Percentiles rank a stretch among this genome's conserved stretches.
phyloP scores from a whole-genome alignment of 2,797 vertebrate species.

The Setipinna tenuifilis region DNA sequence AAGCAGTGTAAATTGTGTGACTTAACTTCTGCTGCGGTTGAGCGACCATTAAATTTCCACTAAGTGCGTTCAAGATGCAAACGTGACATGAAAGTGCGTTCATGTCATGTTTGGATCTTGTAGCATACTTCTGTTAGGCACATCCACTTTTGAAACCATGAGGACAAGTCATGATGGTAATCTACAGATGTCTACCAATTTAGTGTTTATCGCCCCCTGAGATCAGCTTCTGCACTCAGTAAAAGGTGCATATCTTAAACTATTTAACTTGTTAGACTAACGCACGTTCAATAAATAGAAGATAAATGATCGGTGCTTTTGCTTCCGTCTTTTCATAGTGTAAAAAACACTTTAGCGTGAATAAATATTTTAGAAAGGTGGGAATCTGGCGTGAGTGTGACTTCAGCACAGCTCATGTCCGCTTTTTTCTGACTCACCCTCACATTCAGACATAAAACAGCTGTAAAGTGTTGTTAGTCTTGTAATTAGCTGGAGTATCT shows the following conservation, averaged over 20 bases:
- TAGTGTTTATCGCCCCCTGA: background rate
- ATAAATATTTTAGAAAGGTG: too few relatives aligned
- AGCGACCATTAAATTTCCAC: background rate
- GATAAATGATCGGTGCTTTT: too few relatives aligned
- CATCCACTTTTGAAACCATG: background rate
- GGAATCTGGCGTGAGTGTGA: too few relatives aligned
- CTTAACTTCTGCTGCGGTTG: background rate
- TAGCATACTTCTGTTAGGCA: background rate
- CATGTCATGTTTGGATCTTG: background rate
- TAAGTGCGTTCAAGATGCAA: background rate
- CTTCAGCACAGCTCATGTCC: background rate
- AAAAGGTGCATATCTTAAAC: background rate
- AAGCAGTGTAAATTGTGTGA: background rate
- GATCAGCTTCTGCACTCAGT: background rate
- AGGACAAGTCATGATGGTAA: background rate
- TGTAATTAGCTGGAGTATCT: slow-evolving; percentile 46
- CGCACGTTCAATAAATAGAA: too few relatives aligned
- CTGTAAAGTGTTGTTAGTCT: slow-evolving; percentile 22
- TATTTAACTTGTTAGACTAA: background rate
- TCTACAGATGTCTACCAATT: background rate
- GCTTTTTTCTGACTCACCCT: background rate
- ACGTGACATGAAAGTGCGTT: background rate
- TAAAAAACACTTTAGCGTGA: too few relatives aligned
- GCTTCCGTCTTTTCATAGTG: too few relatives aligned
- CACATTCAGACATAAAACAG: slow-evolving; percentile 11